Evolutionary conservation across 2,888 invertebrate species (phyloP).

Genomic region (Acrobasis suavella): DNA sequence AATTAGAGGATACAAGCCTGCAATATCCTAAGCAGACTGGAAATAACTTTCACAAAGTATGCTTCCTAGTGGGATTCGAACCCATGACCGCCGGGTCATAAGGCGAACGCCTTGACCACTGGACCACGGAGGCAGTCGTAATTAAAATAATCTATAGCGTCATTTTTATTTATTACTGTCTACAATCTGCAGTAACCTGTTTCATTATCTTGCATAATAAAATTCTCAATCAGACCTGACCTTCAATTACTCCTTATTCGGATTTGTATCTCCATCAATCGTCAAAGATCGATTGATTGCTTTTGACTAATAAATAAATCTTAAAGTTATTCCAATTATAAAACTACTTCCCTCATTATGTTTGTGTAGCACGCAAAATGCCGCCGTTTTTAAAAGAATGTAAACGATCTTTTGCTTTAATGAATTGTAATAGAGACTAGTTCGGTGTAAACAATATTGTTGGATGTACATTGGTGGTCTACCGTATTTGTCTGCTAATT

Average conservation of each 20-base stretch:
- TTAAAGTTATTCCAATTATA: conserved; percentile 2
- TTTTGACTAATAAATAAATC: conserved; percentile 11
- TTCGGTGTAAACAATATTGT: not conserved
- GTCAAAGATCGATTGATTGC: conserved; percentile 10
- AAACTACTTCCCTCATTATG: not conserved
- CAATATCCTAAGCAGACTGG: too few relatives aligned
- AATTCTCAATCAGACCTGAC: conserved; percentile 11
- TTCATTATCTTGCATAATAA: conserved; percentile 13
- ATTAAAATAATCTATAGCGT: not conserved
- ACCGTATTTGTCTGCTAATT: conserved; percentile 34
- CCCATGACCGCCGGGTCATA: too few relatives aligned
- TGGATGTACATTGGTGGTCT: conserved; percentile 19
- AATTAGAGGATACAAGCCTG: too few relatives aligned
- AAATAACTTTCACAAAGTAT: too few relatives aligned
- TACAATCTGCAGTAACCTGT: not conserved
- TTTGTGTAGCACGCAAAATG: conserved; percentile 7
- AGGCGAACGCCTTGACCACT: too few relatives aligned
- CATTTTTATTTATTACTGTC: conserved; percentile 3
- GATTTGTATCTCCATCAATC: not conserved
- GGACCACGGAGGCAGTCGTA: too few relatives aligned
- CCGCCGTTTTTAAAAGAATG: not conserved
- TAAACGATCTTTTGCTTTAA: not conserved
- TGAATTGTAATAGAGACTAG: not conserved
- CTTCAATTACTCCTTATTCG: conserved; percentile 8
- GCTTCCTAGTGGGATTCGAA: too few relatives aligned